Percentiles rank a stretch among this genome's conserved stretches.
phyloP scores from a whole-genome alignment of 2,113 vertebrate species.

The Mionectes macconnelli region DNA sequence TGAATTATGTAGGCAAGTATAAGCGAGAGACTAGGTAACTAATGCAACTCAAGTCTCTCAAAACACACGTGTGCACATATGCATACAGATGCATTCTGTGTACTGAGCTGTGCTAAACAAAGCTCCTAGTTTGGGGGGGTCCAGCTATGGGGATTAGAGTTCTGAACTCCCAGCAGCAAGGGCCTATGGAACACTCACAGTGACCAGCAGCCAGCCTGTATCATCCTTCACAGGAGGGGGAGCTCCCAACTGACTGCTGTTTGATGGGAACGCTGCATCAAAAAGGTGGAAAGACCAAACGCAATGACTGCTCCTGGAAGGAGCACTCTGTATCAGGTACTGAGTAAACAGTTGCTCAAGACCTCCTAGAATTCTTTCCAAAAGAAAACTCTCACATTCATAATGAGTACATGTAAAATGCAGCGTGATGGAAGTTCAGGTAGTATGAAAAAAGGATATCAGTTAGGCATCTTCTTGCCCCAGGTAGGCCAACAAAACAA shows the following conservation, averaged over 20 bases:
- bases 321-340: neutral
- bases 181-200: neutral
- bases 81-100: neutral
- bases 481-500: neutral
- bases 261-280: accelerated
- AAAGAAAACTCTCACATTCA: neutral
- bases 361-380: neutral
- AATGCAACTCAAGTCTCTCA: neutral
- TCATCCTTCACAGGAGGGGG: neutral
- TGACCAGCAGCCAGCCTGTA: neutral
- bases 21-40: neutral
- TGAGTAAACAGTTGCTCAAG: neutral
- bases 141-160: neutral
- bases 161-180: neutral
- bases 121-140: neutral
- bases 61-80: accelerated
- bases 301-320: neutral
- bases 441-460: neutral
- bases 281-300: neutral
- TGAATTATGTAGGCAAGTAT: neutral
- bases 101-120: neutral
- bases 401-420: neutral
- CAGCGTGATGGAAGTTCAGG: neutral
- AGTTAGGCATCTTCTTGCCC: neutral
- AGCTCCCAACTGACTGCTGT: neutral